Conservation (phyloP, 2,113 vertebrate genomes). For the Ia io region DNA sequence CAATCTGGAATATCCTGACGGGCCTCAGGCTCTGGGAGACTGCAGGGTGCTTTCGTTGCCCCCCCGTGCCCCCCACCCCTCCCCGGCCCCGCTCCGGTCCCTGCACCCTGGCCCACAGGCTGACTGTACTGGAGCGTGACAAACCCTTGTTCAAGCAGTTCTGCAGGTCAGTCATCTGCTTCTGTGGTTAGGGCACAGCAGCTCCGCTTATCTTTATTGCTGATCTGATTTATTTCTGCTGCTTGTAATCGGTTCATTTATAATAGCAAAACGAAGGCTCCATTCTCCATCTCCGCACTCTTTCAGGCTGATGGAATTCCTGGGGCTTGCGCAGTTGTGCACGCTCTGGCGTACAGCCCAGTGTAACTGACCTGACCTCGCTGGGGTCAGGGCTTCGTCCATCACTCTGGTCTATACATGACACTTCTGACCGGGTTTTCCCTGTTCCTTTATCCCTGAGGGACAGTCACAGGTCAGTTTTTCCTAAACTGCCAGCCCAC, state of each 20-base stretch:
- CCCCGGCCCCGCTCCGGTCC: not conserved
- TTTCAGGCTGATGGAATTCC: conserved; percentile 63
- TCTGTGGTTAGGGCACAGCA: conserved; percentile 66
- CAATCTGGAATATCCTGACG: not conserved
- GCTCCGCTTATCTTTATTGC: conserved; percentile 73
- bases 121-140: not conserved
- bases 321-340: not conserved
- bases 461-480: not conserved
- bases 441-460: not conserved
- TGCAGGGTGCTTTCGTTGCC: fast-evolving
- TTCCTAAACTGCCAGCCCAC: not conserved
- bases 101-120: not conserved
- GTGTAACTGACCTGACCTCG: not conserved
- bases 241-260: conserved; percentile 64
- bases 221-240: conserved; percentile 75
- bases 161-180: conserved; percentile 64
- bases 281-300: conserved; percentile 62
- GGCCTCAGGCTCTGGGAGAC: not conserved
- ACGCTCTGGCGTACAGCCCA: not conserved
- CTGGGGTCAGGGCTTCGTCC: not conserved
- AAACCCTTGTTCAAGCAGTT: conserved; percentile 46
- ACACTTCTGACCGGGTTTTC: not conserved
- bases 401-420: not conserved
- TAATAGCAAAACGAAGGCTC: conserved; percentile 67
- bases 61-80: too few relatives aligned